phyloP scores from a whole-genome alignment of 2,797 vertebrate genomes.

The Mus minutoides region DNA sequence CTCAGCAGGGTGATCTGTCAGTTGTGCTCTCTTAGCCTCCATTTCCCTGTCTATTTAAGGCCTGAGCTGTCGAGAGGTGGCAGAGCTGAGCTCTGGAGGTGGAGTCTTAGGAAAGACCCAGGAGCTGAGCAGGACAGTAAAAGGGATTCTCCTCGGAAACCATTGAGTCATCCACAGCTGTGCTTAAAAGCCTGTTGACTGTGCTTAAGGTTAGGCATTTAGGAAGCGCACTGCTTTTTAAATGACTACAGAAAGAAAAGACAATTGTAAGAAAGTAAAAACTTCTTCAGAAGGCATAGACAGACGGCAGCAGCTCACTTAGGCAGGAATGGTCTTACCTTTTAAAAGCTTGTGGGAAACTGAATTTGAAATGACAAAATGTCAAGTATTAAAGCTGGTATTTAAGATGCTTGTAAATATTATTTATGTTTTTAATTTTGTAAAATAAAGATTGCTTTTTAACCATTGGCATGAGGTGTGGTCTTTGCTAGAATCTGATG shows the following conservation, averaged over 20 bases:
- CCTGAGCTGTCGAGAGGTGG: slow-evolving; percentile 52
- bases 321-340: slow-evolving; percentile 74
- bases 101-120: slow-evolving; percentile 53
- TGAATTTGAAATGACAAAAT: slow-evolving; percentile 79
- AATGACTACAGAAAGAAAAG: slow-evolving; percentile 52
- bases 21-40: neutral
- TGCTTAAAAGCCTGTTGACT: slow-evolving; percentile 63
- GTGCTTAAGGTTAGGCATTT: slow-evolving; percentile 64
- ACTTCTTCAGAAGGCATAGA: slow-evolving; percentile 61
- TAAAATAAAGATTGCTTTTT: slow-evolving; percentile 91
- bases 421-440: slow-evolving; percentile 90
- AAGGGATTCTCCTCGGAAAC: slow-evolving; percentile 57
- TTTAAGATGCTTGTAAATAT: slow-evolving; percentile 90
- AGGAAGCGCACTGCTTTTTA: slow-evolving; percentile 48
- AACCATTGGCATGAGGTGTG: slow-evolving; percentile 77
- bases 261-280: slow-evolving; percentile 67
- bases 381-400: slow-evolving; percentile 85
- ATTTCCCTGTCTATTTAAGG: slow-evolving; percentile 28
- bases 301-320: slow-evolving; percentile 61
- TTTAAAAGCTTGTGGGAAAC: slow-evolving; percentile 85
- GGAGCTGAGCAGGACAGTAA: slow-evolving; percentile 56
- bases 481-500: slow-evolving; percentile 33
- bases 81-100: slow-evolving; percentile 31
- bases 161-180: slow-evolving; percentile 52
- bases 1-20: slow-evolving; percentile 72